These are phyloP conservation scores for Eufriesea mexicana DNA, from an alignment of 1,140 invertebrate species.

Conservation along the genomic window DNA sequence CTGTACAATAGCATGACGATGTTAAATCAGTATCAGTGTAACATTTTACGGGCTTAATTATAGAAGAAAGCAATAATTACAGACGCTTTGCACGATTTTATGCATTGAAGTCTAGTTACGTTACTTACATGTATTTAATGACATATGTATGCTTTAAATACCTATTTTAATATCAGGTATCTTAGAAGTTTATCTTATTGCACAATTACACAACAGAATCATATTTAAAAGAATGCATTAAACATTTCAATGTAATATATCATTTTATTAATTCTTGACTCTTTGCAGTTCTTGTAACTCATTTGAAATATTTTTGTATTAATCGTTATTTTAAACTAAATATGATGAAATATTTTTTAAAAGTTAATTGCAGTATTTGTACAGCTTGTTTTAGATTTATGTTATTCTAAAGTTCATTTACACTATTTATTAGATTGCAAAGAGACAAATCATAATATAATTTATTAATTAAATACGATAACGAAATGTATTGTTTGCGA, in stretches of 20 bases:
- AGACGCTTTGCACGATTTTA: neutral
- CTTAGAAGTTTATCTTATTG: conserved; percentile 1
- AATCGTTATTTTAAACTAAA: neutral
- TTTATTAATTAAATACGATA: neutral
- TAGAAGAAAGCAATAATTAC: conserved; percentile 21
- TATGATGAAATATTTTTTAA: neutral
- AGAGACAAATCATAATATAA: neutral
- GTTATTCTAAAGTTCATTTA: neutral
- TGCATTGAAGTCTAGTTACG: neutral
- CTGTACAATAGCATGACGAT: conserved; percentile 34
- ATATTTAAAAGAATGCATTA: neutral
- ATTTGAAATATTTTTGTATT: neutral
- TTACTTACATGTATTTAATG: neutral
- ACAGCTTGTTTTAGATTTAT: neutral
- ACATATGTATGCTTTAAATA: neutral
- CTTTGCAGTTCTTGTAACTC: neutral
- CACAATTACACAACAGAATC: neutral
- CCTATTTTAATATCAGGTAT: conserved; percentile 14
- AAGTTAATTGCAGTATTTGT: neutral
- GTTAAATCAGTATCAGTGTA: conserved; percentile 16
- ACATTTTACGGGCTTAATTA: neutral
- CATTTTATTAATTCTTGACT: neutral
- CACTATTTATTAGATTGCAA: neutral
- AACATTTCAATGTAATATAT: neutral
- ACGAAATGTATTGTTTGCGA: neutral